Percentiles rank a stretch among this genome's conserved stretches.
These are phyloP conservation scores for Macroglossus sobrinus DNA, from an alignment of 2,113 vertebrate species.

Conservation along the genomic window DNA sequence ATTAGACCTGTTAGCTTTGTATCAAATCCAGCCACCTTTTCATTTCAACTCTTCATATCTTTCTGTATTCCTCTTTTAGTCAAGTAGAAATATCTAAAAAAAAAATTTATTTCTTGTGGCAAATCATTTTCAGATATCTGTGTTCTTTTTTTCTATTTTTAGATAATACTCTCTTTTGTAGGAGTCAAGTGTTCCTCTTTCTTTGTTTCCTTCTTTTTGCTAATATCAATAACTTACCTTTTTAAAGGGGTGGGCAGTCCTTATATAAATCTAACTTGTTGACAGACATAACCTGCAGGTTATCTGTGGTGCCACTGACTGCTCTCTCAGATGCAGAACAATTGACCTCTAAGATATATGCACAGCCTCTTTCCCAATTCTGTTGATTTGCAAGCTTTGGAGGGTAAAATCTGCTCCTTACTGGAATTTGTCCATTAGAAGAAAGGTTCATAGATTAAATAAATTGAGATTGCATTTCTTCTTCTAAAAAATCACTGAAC, in stretches of 20 bases:
- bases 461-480: neutral
- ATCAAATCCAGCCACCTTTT: neutral
- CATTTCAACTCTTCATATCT: neutral
- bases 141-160: neutral
- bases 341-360: neutral
- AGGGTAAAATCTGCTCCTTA: neutral
- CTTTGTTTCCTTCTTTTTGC: neutral
- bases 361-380: neutral
- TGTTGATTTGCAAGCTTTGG: neutral
- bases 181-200: neutral
- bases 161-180: neutral
- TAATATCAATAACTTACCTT: neutral
- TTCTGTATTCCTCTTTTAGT: neutral
- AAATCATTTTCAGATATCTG: neutral
- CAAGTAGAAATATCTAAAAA: neutral
- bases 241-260: neutral
- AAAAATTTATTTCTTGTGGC: neutral
- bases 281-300: neutral
- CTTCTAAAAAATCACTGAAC: neutral
- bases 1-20: neutral
- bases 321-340: neutral
- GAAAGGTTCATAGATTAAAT: neutral
- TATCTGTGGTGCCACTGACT: neutral
- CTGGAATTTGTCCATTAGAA: neutral
- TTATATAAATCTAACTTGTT: neutral